Base-by-base conservation (phyloP, 2,113 vertebrate genomes). In the Etheostoma cragini region DNA sequence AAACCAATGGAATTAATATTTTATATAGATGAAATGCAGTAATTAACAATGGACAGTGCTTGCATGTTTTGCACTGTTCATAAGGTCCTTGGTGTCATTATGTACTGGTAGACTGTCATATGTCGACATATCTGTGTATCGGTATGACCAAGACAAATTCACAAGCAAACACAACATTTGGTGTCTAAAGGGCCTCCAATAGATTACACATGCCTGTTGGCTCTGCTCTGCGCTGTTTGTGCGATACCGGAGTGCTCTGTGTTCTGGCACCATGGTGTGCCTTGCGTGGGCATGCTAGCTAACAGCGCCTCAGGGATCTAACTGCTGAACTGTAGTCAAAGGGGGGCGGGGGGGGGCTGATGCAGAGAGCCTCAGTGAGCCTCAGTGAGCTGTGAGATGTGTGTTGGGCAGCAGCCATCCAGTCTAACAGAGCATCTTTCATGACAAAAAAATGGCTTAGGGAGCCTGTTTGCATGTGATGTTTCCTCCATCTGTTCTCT, bases 241-340 rank as follows among this genome's bases (percentile, higher is more conserved):
- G 86, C 56, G 49, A 72, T 72, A 88, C 84, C 74, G 56, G 71
- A 56, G 72, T 78, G 91, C 81, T 81, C 88, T 76, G 77, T 89
- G 87, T 91, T 92, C 88, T 89, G 87, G 83, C 86, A 82, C 84
- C 89, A 71, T 81, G 81, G 76, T 78, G 82, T 86, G 92, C 83
- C 0, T 77, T 68, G 84, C 22, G 92, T 94, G 86, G 94, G 93
- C 53, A 89, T 76, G 86, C 80, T 82, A 90, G 88, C 85, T 87
- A 85, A 81, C 83, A 75, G 80, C 60, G 80, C 89, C 87, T 86
- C 85, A 3, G 91, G 88, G 92, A 90, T 85, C 65, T 74, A 73
- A 84, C 91, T 82, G 83, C 77, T 80, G 80, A 88, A 83, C 91
- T 86, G 79, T 79, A 87, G 81, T 79, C 42, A 13, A 80, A 73